phyloP scores from a whole-genome alignment of 2,113 vertebrate species.

The Sapayoa aenigma region DNA sequence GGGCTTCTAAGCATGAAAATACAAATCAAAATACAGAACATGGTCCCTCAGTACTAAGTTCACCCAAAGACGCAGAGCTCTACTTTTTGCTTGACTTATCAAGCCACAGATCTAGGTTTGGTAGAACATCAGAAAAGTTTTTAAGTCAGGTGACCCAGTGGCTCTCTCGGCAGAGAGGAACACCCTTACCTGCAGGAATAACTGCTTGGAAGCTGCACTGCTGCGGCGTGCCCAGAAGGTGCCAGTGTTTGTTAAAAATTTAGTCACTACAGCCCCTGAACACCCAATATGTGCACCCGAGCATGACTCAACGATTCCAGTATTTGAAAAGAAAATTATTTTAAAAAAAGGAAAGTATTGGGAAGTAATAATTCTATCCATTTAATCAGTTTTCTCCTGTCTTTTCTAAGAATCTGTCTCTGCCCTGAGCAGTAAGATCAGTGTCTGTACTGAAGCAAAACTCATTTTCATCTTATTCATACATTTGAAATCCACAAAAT shows the following conservation, averaged over 20 bases:
- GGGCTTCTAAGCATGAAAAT: neutral
- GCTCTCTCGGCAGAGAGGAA: neutral
- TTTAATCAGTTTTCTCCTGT: neutral
- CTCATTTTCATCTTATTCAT: neutral
- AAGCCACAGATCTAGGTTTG: neutral
- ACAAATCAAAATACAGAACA: neutral
- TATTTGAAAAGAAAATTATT: neutral
- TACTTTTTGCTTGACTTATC: neutral
- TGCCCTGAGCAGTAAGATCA: neutral
- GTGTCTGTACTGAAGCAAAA: neutral
- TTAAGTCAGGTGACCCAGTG: neutral
- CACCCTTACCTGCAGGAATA: neutral
- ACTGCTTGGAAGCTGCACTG: neutral
- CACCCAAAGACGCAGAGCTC: neutral
- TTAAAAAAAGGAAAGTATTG: neutral
- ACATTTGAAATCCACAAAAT: neutral
- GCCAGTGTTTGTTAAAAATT: conserved; percentile 57
- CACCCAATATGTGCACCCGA: neutral
- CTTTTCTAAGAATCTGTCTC: neutral
- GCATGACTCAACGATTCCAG: neutral
- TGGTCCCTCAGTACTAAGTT: neutral
- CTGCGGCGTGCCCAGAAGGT: conserved; percentile 17
- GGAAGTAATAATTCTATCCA: neutral
- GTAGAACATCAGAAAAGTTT: neutral
- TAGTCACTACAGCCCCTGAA: neutral